A percentile compares a stretch with the other conserved stretches of the same genome.
phyloP scores from a whole-genome alignment of 2,888 invertebrate genomes.

The Trisateles emortualis region DNA sequence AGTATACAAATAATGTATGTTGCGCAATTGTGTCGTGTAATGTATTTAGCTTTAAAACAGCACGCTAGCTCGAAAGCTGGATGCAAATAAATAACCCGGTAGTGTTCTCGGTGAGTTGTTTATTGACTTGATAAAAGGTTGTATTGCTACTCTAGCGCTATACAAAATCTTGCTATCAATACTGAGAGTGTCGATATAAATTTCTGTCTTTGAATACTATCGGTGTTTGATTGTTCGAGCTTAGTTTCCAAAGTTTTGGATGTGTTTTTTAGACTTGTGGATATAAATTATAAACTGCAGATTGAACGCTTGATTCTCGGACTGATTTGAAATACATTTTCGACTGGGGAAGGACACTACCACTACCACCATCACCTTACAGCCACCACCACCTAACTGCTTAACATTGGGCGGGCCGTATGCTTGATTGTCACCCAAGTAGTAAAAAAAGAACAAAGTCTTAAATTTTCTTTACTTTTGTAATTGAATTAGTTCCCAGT shows the following conservation, averaged over 20 bases:
- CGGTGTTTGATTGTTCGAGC: constrained; percentile 1
- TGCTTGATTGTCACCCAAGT: too few species aligned
- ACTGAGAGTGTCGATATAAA: constrained; percentile 37
- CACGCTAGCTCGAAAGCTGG: constrained; percentile 20
- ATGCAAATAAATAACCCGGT: constrained; percentile 47
- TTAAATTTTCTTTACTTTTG: too few species aligned
- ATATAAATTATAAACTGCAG: not conserved
- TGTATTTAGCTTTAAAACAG: constrained; percentile 22
- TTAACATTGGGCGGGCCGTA: too few species aligned
- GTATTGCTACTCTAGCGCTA: constrained; percentile 31
- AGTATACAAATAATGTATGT: not conserved
- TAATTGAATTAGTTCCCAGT: too few species aligned
- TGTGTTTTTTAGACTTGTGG: not conserved
- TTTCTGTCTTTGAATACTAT: constrained; percentile 20
- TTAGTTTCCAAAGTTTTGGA: not conserved
- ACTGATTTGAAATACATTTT: too few species aligned
- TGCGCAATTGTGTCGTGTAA: not conserved
- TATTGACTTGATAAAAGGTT: constrained; percentile 47
- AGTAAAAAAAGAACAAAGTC: too few species aligned
- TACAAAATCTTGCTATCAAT: constrained; percentile 41
- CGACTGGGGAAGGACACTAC: too few species aligned
- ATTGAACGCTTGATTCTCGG: too few species aligned
- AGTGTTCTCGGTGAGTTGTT: constrained; percentile 43
- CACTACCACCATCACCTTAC: too few species aligned
- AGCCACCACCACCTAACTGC: too few species aligned